Conservation (phyloP, 2,888 invertebrate species). For the Platycnemis pennipes region DNA sequence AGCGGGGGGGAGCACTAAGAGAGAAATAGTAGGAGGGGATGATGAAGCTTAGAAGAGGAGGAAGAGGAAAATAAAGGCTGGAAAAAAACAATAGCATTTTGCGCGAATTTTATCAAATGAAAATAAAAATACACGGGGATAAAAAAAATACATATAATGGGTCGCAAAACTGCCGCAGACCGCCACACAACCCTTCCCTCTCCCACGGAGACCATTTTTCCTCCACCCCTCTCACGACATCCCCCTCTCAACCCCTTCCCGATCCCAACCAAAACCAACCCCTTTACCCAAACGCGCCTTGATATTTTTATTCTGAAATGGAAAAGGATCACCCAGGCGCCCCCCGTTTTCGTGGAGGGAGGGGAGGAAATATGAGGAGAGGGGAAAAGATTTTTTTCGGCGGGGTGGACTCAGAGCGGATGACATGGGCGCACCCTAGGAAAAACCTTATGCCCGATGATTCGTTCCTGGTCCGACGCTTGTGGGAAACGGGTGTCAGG, state of each 20-base stretch:
- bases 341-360: background rate
- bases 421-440: constrained; percentile 53
- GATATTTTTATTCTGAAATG: constrained; percentile 51
- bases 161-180: constrained; percentile 45
- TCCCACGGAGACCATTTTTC: background rate
- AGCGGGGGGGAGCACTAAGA: background rate
- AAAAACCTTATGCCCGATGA: constrained; percentile 65
- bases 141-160: constrained; percentile 20
- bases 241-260: background rate
- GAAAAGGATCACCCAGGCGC: constrained; percentile 40
- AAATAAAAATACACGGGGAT: background rate
- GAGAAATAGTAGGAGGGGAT: background rate
- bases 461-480: constrained; percentile 59
- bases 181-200: constrained; percentile 5
- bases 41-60: background rate
- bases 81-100: constrained; percentile 29
- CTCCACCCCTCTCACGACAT: background rate
- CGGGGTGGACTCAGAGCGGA: constrained; percentile 9
- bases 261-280: background rate
- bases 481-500: constrained; percentile 66
- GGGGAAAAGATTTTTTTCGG: background rate
- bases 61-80: background rate
- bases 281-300: background rate
- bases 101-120: constrained; percentile 50
- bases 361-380: background rate